Base-by-base conservation (phyloP, 2,888 invertebrate genomes). In the Cinara cedri region DNA sequence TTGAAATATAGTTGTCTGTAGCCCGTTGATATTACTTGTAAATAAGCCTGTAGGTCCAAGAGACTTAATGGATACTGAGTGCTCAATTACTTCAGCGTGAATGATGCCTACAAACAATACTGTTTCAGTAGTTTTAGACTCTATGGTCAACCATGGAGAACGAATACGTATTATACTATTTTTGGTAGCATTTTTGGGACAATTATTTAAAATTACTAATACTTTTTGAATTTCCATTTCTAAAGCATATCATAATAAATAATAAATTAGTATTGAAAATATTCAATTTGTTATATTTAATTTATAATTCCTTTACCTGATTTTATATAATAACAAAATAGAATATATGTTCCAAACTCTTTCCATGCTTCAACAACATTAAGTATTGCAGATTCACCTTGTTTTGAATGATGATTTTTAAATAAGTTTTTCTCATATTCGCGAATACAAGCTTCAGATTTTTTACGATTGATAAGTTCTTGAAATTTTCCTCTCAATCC, bases 401-500 rank as follows among this genome's bases (percentile, higher is more conserved):
- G 26, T 21, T 49, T 62, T 42, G 19, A 34, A 9, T 34, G 55
- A 70, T 70, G 49, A 34, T 8, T 51, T 78, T 68, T 66, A 42
- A 51, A 74, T 11, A 63, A 63, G 42, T 13, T 63, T 57, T 57
- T 68, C n/a, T 78, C 68, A n/a, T 68, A 78, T 34, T 78, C 68
- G 51, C 26, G 46, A 78, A 78, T 78, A 68, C 76, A 26, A 24
- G 66, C 66, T 70, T 78, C 76, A 13, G 76, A 78, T 70, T 78
- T 78, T 70, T 68, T 78, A 60, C 68, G 76, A n/a, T 78, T 68
- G 8, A 78, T 68, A 14, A 78, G 68, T 14, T 78, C 76, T 57
- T 21, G 49, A 68, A 78, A 78, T 49, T 68, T 34, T 49, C 68
- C 60, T 70, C 49, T 60, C 19, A 68, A 49, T 34, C 76, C 76